phyloP scores from a whole-genome alignment of 2,113 vertebrate species.

The Leucosticte australis region DNA sequence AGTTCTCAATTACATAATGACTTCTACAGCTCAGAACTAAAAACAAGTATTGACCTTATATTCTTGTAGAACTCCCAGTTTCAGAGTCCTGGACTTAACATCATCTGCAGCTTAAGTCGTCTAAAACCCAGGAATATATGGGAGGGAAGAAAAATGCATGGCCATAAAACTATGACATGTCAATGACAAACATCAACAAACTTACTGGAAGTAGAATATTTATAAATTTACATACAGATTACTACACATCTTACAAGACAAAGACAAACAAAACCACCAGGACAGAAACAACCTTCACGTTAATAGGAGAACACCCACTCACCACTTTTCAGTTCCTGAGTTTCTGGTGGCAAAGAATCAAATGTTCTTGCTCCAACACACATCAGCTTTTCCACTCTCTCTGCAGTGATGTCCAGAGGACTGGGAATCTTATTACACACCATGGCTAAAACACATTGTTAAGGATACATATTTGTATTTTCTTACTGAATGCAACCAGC shows the following conservation, averaged over 20 bases:
- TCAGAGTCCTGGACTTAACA: background rate
- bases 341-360: slow-evolving; percentile 85
- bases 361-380: slow-evolving; percentile 82
- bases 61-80: background rate
- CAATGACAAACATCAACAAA: background rate
- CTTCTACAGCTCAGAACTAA: background rate
- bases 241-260: background rate
- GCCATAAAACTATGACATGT: background rate
- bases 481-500: background rate
- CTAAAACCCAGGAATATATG: background rate
- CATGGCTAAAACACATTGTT: slow-evolving; percentile 81
- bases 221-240: background rate
- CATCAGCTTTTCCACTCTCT: slow-evolving; percentile 91
- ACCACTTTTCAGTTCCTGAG: slow-evolving; percentile 89
- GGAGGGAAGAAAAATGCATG: background rate
- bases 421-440: slow-evolving; percentile 93
- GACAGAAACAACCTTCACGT: background rate
- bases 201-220: background rate
- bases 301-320: background rate
- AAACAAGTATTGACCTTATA: background rate
- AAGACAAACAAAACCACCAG: background rate
- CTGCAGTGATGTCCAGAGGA: slow-evolving; percentile 83
- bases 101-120: background rate
- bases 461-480: slow-evolving; percentile 47
- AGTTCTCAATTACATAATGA: background rate